A percentile compares a stretch with the other conserved stretches of the same genome.
Conservation (phyloP, 2,888 invertebrate species). For the Bombylius major region DNA sequence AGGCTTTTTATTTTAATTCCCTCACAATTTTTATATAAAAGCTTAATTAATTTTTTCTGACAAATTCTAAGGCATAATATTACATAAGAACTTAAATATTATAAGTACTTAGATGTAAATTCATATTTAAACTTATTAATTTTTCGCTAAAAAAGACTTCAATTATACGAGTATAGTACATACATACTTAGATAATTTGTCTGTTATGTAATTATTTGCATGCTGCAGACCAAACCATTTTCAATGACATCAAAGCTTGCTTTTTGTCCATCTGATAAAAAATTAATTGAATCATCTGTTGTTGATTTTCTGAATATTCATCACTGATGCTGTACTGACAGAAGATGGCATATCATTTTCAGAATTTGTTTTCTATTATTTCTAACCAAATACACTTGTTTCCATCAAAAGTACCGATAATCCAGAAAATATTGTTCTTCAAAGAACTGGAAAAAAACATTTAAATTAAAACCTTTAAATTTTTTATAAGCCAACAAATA, state of each 20-base stretch:
- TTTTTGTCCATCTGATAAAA: conserved; percentile 25
- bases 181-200: too few species aligned
- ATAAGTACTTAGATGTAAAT: too few species aligned
- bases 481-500: too few species aligned
- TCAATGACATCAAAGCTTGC: conserved; percentile 37
- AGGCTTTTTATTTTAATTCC: too few species aligned
- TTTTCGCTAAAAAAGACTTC: too few species aligned
- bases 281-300: conserved; percentile 9
- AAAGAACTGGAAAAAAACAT: conserved; percentile 6
- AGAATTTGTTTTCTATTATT: background rate
- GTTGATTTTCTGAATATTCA: background rate
- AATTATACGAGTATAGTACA: too few species aligned
- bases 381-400: conserved; percentile 22
- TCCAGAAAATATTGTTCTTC: conserved; percentile 29
- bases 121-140: too few species aligned
- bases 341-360: background rate
- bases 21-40: too few species aligned
- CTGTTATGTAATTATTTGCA: too few species aligned
- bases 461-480: background rate
- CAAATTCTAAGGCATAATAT: too few species aligned
- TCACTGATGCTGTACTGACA: conserved; percentile 9
- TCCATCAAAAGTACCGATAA: conserved; percentile 24
- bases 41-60: too few species aligned
- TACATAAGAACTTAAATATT: too few species aligned
- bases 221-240: conserved; percentile 20